phyloP scores from a whole-genome alignment of 2,888 invertebrate genomes.

The Temnothorax unifasciatus region DNA sequence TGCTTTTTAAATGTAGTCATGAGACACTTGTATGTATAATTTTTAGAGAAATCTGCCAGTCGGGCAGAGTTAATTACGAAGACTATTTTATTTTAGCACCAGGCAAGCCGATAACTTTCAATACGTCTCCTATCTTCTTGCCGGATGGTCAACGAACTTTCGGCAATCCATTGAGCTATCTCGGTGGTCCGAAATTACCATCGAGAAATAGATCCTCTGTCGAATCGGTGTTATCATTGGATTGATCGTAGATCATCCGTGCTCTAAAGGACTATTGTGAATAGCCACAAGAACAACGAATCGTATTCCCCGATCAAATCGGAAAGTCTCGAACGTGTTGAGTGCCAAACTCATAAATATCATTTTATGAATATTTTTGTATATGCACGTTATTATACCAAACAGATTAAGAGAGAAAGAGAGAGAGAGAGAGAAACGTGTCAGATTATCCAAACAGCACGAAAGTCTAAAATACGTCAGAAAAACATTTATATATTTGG shows the following conservation, averaged over 20 bases:
- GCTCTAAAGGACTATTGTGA: constrained; percentile 1
- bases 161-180: constrained; percentile 90
- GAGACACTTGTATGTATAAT: neutral
- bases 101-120: constrained; percentile 70
- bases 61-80: constrained; percentile 26
- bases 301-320: neutral
- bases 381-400: neutral
- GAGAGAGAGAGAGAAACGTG: neutral
- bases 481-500: neutral
- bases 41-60: neutral
- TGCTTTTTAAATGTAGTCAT: neutral
- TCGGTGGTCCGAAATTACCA: constrained; percentile 89
- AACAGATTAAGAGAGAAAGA: neutral
- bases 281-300: neutral
- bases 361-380: neutral
- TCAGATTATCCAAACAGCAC: neutral
- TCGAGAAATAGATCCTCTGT: constrained; percentile 88
- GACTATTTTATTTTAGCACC: constrained; percentile 71
- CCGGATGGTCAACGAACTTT: constrained; percentile 88
- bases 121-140: constrained; percentile 87
- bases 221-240: constrained; percentile 90
- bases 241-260: constrained; percentile 83
- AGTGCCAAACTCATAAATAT: constrained; percentile 33
- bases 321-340: constrained; percentile 36
- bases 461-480: neutral